Conservation (phyloP, 1,140 invertebrate species). For the Drosophila pachea region DNA sequence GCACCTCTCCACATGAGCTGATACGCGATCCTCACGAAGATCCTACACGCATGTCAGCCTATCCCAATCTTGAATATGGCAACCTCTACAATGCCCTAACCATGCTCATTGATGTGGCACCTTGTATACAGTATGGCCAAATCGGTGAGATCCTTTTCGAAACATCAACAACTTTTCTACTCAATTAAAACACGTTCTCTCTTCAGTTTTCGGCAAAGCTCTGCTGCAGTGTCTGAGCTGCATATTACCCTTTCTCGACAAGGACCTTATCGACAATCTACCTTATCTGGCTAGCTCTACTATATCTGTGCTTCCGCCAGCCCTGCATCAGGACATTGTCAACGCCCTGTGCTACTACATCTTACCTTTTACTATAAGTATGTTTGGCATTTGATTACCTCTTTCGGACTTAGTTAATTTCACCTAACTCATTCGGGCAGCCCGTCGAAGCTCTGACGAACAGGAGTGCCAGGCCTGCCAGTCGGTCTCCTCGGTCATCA, state of each 20-base stretch:
- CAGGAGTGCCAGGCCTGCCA: slow-evolving; percentile 92
- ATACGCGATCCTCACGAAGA: slow-evolving; percentile 92
- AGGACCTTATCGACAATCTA: slow-evolving; percentile 96
- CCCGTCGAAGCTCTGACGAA: slow-evolving; percentile 82
- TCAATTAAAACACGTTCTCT: too few species aligned
- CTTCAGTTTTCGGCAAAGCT: slow-evolving; percentile 92
- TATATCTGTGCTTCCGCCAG: slow-evolving; percentile 92
- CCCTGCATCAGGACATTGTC: slow-evolving; percentile 96
- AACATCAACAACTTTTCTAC: too few species aligned
- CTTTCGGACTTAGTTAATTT: not conserved
- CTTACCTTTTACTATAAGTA: slow-evolving; percentile 96
- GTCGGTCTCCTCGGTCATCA: slow-evolving; percentile 96
- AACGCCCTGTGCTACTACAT: slow-evolving; percentile 97
- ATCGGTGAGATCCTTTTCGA: slow-evolving; percentile 84
- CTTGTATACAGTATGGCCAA: slow-evolving; percentile 89
- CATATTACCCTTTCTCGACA: slow-evolving; percentile 96
- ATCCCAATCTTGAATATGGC: slow-evolving; percentile 97
- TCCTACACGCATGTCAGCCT: slow-evolving; percentile 90
- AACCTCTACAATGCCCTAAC: slow-evolving; percentile 93
- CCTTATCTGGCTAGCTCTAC: slow-evolving; percentile 96
- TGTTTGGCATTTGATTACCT: slow-evolving; percentile 60
- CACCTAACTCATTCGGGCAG: slow-evolving; percentile 72
- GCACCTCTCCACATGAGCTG: slow-evolving; percentile 93
- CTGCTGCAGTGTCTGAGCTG: slow-evolving; percentile 94
- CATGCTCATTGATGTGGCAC: slow-evolving; percentile 89